phyloP scores from a whole-genome alignment of 2,113 vertebrate species.

The Gopherus evgoodei region DNA sequence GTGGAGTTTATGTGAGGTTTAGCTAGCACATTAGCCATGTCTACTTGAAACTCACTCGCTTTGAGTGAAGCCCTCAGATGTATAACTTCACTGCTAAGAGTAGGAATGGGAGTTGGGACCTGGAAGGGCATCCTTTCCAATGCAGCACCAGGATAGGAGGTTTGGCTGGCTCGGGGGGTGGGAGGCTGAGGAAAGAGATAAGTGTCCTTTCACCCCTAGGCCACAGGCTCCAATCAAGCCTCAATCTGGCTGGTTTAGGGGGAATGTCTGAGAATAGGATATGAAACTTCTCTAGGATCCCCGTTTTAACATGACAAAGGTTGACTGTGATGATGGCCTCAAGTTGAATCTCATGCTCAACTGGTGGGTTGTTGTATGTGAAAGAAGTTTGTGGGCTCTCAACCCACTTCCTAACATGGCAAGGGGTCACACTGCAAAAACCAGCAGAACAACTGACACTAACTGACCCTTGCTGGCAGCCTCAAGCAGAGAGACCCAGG shows the following conservation, averaged over 20 bases:
- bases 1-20: not conserved
- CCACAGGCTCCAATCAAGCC: not conserved
- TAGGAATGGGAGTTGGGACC: not conserved
- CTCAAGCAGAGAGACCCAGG: not conserved
- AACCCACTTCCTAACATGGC: not conserved
- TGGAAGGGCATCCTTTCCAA: not conserved
- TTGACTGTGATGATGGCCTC: not conserved
- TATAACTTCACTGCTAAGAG: not conserved
- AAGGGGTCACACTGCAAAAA: not conserved
- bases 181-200: not conserved
- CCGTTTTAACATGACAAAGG: not conserved
- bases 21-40: not conserved
- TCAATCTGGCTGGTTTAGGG: not conserved
- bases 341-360: not conserved
- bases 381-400: not conserved
- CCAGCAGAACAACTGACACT: not conserved
- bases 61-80: not conserved
- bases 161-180: not conserved
- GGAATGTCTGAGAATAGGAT: not conserved
- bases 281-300: not conserved
- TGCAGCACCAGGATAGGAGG: no score
- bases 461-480: not conserved
- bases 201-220: fast-evolving
- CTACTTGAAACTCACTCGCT: not conserved
- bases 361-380: not conserved